Conservation (phyloP, 2,888 invertebrate species). For the Epistrophella euchroma region DNA sequence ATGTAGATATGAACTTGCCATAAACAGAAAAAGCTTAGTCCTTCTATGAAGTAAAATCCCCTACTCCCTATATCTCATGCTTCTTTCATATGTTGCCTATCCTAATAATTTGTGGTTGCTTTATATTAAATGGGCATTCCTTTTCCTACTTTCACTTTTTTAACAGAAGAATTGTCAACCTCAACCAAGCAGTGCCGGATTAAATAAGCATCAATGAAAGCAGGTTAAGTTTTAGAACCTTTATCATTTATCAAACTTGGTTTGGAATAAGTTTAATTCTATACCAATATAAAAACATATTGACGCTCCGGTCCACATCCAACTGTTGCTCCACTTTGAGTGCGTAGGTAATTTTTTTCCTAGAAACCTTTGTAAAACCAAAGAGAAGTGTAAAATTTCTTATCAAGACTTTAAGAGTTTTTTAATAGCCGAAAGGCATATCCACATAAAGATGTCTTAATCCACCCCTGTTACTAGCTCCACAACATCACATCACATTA, state of each 20-base stretch:
- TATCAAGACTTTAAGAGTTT: neutral
- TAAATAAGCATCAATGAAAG: too few relatives aligned
- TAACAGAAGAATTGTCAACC: conserved; percentile 7
- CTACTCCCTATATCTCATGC: neutral
- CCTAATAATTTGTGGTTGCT: conserved; percentile 21
- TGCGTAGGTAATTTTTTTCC: too few relatives aligned
- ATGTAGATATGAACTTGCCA: neutral
- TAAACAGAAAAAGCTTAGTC: neutral
- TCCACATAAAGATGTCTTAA: neutral
- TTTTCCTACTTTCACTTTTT: conserved; percentile 15
- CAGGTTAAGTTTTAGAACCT: neutral
- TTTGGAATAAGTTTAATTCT: neutral
- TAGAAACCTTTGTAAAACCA: too few relatives aligned
- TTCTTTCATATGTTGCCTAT: neutral
- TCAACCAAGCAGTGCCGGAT: neutral
- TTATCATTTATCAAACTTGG: neutral
- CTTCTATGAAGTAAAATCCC: neutral
- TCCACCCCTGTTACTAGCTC: conserved; percentile 1
- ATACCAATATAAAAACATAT: neutral
- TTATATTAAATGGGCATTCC: conserved; percentile 25
- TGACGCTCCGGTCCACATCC: too few relatives aligned
- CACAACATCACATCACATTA: conserved; percentile 1
- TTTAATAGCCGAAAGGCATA: neutral
- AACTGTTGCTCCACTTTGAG: too few relatives aligned
- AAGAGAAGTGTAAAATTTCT: neutral